Evolutionary conservation across 2,113 vertebrate genomes (phyloP).

Genomic region (Festucalex cinctus): DNA sequence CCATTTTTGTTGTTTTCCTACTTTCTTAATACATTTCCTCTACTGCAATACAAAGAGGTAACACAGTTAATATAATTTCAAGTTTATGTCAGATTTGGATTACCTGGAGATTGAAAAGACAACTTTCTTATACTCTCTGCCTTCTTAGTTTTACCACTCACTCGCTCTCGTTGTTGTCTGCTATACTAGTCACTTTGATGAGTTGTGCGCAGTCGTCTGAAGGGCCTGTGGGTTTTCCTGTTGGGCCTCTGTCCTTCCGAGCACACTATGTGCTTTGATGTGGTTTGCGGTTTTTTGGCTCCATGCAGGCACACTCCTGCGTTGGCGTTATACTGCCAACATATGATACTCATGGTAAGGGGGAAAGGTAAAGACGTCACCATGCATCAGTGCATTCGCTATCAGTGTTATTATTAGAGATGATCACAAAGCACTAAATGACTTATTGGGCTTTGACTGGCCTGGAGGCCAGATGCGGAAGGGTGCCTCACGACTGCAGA

Average conservation of each 20-base stretch:
- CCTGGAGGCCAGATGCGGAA: conserved; percentile 40
- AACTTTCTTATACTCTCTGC: too few species aligned
- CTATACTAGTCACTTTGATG: conserved; percentile 58
- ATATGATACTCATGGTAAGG: background rate
- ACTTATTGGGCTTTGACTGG: conserved; percentile 15
- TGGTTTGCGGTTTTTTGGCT: conserved; percentile 37
- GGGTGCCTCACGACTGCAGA: conserved; percentile 47
- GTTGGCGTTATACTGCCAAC: background rate
- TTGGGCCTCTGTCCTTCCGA: conserved; percentile 48
- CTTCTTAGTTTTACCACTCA: too few species aligned
- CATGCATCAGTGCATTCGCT: background rate
- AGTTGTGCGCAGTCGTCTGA: conserved; percentile 54
- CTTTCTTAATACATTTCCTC: too few species aligned
- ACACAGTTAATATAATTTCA: too few species aligned
- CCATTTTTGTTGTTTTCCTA: too few species aligned
- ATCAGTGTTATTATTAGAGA: conserved; percentile 41
- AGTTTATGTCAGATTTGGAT: too few species aligned
- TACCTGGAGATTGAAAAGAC: too few species aligned
- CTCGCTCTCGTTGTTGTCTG: conserved; percentile 19
- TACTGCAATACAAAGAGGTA: too few species aligned
- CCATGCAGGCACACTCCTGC: conserved; percentile 10
- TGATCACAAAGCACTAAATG: conserved; percentile 49
- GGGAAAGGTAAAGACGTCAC: background rate
- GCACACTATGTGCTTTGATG: conserved; percentile 48
- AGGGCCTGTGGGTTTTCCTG: conserved; percentile 40